These are phyloP conservation scores for Channallabes apus DNA, from an alignment of 2,797 vertebrate genomes.

Conservation along the genomic window DNA sequence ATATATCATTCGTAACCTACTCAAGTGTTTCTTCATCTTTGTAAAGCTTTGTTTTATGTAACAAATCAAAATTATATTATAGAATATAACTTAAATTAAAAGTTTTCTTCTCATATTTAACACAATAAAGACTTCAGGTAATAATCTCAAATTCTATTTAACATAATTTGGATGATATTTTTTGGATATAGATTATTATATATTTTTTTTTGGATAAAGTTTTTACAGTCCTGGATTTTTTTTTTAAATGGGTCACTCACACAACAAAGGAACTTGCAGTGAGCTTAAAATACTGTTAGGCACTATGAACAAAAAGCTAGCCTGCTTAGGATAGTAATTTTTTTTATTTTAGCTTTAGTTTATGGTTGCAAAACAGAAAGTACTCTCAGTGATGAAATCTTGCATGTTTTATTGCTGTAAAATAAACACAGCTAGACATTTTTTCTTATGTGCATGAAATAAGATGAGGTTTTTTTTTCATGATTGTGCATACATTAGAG, in stretches of 20 bases:
- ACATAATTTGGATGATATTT: background rate
- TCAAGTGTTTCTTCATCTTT: background rate
- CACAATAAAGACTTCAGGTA: background rate
- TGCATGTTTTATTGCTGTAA: background rate
- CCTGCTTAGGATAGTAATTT: background rate
- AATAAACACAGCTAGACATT: background rate
- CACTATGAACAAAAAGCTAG: background rate
- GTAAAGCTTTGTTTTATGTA: background rate
- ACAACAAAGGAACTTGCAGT: too few relatives aligned
- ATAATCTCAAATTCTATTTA: background rate
- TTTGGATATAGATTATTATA: background rate
- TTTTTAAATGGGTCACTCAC: background rate
- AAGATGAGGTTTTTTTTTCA: background rate
- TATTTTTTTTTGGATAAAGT: background rate
- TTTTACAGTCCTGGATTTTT: too few relatives aligned
- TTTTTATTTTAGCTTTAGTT: background rate
- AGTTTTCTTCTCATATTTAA: background rate
- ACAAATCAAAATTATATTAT: background rate
- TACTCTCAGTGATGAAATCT: background rate
- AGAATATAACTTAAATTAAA: background rate
- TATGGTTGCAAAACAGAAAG: background rate
- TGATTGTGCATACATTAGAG: background rate
- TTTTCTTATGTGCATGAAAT: background rate
- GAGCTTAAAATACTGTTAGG: background rate
- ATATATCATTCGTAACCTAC: background rate